Conservation (phyloP, 2,113 vertebrate species). For the Myiagra hebetior region DNA sequence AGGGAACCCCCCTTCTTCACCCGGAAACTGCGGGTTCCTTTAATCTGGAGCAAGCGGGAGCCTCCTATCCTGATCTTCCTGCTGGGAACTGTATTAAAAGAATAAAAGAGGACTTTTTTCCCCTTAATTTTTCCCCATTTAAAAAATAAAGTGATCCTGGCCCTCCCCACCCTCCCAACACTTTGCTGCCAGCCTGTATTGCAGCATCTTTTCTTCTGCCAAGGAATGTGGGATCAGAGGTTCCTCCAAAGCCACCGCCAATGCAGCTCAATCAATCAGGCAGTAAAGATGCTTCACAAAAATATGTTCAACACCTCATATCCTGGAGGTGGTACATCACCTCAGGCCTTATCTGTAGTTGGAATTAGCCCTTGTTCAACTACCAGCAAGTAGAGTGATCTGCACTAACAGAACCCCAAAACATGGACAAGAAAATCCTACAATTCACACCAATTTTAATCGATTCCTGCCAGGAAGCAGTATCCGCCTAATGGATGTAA, state of each 20-base stretch:
- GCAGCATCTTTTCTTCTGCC: conserved; percentile 12
- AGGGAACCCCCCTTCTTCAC: conserved; percentile 97
- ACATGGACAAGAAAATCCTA: background rate
- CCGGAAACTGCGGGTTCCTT: conserved; percentile 97
- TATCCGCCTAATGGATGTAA: background rate
- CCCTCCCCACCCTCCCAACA: conserved; percentile 46
- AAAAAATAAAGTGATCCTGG: conserved; percentile 46
- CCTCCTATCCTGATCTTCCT: conserved; percentile 97
- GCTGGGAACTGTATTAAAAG: conserved; percentile 87
- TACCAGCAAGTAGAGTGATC: conserved; percentile 23
- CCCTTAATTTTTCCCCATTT: conserved; percentile 72
- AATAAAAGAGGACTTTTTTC: conserved; percentile 84
- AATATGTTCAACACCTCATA: background rate
- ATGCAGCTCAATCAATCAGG: conserved; percentile 28
- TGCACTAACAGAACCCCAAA: conserved; percentile 22
- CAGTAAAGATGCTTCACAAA: conserved; percentile 11
- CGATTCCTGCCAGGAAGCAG: background rate
- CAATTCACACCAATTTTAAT: background rate
- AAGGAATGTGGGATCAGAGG: conserved; percentile 27
- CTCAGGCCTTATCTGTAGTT: conserved; percentile 16
- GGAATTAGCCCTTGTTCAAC: background rate
- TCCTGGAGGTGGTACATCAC: background rate
- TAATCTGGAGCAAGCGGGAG: conserved; percentile 97
- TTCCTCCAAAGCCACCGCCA: conserved; percentile 48
- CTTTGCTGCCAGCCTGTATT: conserved; percentile 13